Conservation (phyloP, 1,140 invertebrate genomes). For the Procambarus virginalis region DNA sequence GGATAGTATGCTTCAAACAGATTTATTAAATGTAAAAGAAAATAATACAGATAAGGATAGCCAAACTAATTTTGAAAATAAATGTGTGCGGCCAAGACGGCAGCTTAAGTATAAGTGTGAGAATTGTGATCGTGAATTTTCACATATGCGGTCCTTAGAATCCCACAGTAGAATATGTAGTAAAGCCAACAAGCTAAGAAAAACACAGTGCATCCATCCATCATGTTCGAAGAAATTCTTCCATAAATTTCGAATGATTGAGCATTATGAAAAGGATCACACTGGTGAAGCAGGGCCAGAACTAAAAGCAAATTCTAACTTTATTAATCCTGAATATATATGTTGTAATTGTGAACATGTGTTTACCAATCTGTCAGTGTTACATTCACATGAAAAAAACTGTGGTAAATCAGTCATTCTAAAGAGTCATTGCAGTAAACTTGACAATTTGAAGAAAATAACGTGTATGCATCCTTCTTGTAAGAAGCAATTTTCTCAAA, state of each 20-base stretch:
- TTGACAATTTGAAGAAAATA: not conserved
- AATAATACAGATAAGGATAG: not conserved
- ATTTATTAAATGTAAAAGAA: not conserved
- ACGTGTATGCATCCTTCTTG: constrained; percentile 14
- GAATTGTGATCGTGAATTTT: constrained; percentile 6
- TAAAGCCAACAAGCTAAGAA: not conserved
- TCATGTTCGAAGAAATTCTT: constrained; percentile 4
- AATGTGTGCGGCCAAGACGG: not conserved
- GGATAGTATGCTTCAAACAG: not conserved
- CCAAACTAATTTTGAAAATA: not conserved
- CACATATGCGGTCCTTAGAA: constrained; percentile 5
- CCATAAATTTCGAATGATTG: constrained; percentile 34
- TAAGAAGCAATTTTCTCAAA: constrained; percentile 12
- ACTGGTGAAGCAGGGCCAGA: not conserved
- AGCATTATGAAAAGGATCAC: constrained; percentile 22
- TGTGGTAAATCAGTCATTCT: not conserved
- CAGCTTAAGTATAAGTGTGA: constrained; percentile 18
- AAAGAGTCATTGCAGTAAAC: not conserved
- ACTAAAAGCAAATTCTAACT: not conserved
- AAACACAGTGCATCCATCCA: constrained; percentile 1
- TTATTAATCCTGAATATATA: constrained; percentile 12
- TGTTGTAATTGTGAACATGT: constrained; percentile 22
- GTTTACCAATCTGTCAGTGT: constrained; percentile 8
- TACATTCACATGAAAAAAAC: constrained; percentile 3
- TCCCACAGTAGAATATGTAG: constrained; percentile 11